Conservation (phyloP, 2,797 vertebrate genomes). For the Micromesistius poutassou region DNA sequence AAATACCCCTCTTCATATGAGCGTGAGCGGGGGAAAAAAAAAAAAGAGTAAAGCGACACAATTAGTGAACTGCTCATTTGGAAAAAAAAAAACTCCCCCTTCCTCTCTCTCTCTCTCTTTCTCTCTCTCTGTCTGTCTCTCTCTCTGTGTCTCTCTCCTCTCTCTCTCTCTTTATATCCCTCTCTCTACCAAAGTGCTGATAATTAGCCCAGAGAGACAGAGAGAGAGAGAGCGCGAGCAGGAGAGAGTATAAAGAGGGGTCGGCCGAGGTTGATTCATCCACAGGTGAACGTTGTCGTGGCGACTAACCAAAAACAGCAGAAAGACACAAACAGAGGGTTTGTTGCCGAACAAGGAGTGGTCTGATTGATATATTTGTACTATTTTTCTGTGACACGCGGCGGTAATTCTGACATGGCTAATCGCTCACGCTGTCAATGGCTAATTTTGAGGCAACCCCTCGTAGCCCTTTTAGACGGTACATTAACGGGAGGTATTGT, state of each 20-base stretch:
- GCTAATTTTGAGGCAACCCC: conserved; percentile 55
- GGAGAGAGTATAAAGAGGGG: not conserved
- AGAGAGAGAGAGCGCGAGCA: not conserved
- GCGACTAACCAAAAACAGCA: conserved; percentile 6
- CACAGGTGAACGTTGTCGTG: conserved; percentile 34
- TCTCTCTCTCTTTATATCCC: not conserved
- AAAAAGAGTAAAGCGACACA: conserved; percentile 45
- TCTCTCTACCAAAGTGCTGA: not conserved
- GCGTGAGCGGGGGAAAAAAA: conserved; percentile 2
- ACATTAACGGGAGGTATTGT: conserved; percentile 57
- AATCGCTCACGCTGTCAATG: conserved; percentile 56
- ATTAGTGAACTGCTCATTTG: conserved; percentile 47
- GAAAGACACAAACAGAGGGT: not conserved
- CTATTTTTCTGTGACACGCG: not conserved
- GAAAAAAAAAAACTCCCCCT: conserved; percentile 2
- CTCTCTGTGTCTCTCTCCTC: not conserved
- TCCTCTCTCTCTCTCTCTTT: not conserved
- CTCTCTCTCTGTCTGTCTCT: not conserved
- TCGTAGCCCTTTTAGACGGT: conserved; percentile 40
- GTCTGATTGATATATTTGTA: not conserved
- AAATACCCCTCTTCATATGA: conserved; percentile 47
- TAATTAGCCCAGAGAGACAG: not conserved
- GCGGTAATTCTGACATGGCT: conserved; percentile 12
- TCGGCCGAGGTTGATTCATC: conserved; percentile 21
- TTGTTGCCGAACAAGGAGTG: not conserved